phyloP scores from a whole-genome alignment of 2,113 vertebrate species.

The Esox niger region DNA sequence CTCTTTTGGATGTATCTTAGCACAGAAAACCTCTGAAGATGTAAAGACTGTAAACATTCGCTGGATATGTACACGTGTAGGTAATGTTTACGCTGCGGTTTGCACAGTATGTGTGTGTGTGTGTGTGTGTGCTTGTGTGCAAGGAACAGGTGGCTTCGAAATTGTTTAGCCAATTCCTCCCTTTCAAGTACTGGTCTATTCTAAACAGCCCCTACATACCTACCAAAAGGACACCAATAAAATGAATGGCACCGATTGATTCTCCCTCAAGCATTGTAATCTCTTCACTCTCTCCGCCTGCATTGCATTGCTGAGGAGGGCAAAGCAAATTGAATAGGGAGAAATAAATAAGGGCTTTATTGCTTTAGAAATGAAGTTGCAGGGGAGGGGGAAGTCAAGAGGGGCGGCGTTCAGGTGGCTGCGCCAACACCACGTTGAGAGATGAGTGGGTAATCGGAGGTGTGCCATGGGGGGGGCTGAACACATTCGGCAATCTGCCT shows the following conservation, averaged over 20 bases:
- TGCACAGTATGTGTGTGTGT: slow-evolving; percentile 11
- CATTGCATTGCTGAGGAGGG: slow-evolving; percentile 50
- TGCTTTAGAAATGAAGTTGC: slow-evolving; percentile 54
- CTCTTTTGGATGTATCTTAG: too few species aligned
- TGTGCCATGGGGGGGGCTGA: slow-evolving; percentile 19
- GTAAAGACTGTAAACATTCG: too few species aligned
- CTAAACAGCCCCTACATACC: slow-evolving; percentile 46
- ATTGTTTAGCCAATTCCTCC: slow-evolving; percentile 28
- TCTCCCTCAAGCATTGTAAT: slow-evolving; percentile 68
- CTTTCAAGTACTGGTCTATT: slow-evolving; percentile 39
- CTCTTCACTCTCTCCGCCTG: slow-evolving; percentile 58
- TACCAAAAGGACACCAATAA: slow-evolving; percentile 23
- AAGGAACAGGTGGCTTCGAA: slow-evolving; percentile 43
- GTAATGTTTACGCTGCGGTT: too few species aligned
- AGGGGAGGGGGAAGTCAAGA: background rate
- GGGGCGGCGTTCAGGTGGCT: slow-evolving; percentile 42
- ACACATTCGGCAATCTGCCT: slow-evolving; percentile 1
- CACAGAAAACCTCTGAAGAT: too few species aligned
- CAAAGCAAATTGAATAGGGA: slow-evolving; percentile 55
- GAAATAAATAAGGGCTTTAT: slow-evolving; percentile 67
- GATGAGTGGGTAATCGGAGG: slow-evolving; percentile 62
- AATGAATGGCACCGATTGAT: slow-evolving; percentile 65
- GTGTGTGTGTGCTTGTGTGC: slow-evolving; percentile 1
- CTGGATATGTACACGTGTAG: too few species aligned
- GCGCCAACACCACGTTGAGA: slow-evolving; percentile 44